phyloP scores from a whole-genome alignment of 2,888 invertebrate genomes.

The Drosophila borealis region DNA sequence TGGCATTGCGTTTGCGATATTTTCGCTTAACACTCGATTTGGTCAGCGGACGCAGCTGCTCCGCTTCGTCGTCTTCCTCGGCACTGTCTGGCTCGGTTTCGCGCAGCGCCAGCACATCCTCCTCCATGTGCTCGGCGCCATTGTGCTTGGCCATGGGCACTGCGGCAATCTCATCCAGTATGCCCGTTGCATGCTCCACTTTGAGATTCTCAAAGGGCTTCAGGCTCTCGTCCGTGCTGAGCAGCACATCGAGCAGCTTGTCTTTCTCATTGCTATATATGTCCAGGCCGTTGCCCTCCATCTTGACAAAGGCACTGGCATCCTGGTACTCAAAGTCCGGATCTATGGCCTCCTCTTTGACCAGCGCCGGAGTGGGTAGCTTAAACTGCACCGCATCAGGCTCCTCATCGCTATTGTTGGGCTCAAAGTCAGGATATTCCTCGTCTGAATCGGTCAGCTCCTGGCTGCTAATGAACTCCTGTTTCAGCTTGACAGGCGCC shows the following conservation, averaged over 20 bases:
- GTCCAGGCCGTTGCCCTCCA: conserved; percentile 65
- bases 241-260: conserved; percentile 75
- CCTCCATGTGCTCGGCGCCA: conserved; percentile 59
- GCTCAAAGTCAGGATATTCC: conserved; percentile 76
- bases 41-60: conserved; percentile 19
- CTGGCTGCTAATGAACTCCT: conserved; percentile 47
- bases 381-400: conserved; percentile 53
- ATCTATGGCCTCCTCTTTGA: conserved; percentile 69
- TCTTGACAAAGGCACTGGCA: conserved; percentile 72
- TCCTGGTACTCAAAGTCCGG: conserved; percentile 72
- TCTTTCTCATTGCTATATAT: conserved; percentile 80
- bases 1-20: conserved; percentile 62
- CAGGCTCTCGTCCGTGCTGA: conserved; percentile 64
- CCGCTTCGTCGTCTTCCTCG: conserved; percentile 36
- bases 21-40: conserved; percentile 59
- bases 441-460: conserved; percentile 72
- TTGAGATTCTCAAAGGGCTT: conserved; percentile 73
- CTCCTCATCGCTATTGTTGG: conserved; percentile 70
- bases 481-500: conserved; percentile 39
- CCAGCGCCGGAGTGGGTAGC: conserved; percentile 56
- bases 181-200: conserved; percentile 63
- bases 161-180: conserved; percentile 78
- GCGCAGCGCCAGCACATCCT: conserved; percentile 71
- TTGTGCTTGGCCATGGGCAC: conserved; percentile 68
- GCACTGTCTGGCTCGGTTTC: conserved; percentile 44